Base-by-base conservation (phyloP, 2,888 invertebrate species). In the Hybos culiciformis region DNA sequence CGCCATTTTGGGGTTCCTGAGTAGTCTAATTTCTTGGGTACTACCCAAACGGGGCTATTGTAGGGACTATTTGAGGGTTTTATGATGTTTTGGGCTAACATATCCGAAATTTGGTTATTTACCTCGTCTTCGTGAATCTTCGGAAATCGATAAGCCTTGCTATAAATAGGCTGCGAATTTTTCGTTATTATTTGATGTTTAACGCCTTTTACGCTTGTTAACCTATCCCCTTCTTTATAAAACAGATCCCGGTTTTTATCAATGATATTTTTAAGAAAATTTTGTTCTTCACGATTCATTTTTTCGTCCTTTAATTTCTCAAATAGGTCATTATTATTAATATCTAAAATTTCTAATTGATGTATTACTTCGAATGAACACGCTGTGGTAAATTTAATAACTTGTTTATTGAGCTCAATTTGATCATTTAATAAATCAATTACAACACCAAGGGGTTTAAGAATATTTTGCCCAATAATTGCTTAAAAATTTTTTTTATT, bases 1-100 rank as follows among this genome's bases (percentile, higher is more conserved):
- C 41, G 15, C 38, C 41, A 46, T 26, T 44, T 46, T 41, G 43
- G 15, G 6, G 37, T 15, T 12, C 39, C 38, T 3, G 41, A 41
- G 17, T 38, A 15, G 23, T 41, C 41, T 2, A 24, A 5, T n/a
- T 46, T 46, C 21, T 44, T 44, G 9, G 43, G 36, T 1, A 43
- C 36, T 39, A 17, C n/a, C n/a, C n/a, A n/a, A n/a, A n/a, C n/a
- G n/a, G n/a, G n/a, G n/a, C n/a, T n/a, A n/a, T n/a, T n/a, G n/a
- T n/a, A n/a, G n/a, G n/a, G n/a, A n/a, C n/a, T n/a, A n/a, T n/a
- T n/a, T n/a, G n/a, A n/a, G n/a, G 29, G 42, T 17, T 23, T 32
- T 5, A 44, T 40, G 4, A 41, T 43, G 3, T 33, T 39, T 15
- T 39, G 44, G 4, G 11, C 19, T 19, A 46, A 34, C 43, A 46